phyloP scores from a whole-genome alignment of 2,797 vertebrate species.

The Chaenodraco wilsoni region DNA sequence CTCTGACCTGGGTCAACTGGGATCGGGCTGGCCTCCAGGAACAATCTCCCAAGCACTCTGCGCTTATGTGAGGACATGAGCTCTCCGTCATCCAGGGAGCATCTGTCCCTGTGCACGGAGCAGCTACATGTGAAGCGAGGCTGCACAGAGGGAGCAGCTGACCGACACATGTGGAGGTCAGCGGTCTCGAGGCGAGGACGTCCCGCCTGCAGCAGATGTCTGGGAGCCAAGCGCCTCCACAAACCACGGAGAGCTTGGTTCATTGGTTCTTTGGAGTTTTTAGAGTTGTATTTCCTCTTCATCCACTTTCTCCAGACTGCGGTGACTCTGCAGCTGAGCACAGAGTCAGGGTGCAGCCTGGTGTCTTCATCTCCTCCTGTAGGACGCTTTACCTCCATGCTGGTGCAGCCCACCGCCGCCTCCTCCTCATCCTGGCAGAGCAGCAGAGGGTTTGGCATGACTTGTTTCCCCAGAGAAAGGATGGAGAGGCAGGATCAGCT shows the following conservation, averaged over 20 bases:
- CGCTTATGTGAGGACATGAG: background rate
- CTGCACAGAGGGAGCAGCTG: background rate
- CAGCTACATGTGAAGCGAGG: conserved; percentile 3
- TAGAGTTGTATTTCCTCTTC: background rate
- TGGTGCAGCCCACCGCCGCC: background rate
- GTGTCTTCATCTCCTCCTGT: background rate
- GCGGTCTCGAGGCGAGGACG: background rate
- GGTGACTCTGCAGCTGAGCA: background rate
- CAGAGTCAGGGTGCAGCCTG: background rate
- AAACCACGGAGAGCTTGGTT: background rate
- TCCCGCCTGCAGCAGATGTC: conserved; percentile 7
- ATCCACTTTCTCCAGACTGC: conserved; percentile 3
- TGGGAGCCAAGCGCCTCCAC: conserved; percentile 2
- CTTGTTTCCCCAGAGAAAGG: background rate
- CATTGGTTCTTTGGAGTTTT: background rate
- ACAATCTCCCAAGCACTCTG: background rate
- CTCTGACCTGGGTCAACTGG: background rate
- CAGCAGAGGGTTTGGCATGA: background rate
- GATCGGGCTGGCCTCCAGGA: background rate
- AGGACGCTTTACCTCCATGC: background rate
- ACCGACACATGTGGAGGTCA: background rate
- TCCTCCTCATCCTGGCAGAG: background rate
- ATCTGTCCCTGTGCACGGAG: background rate
- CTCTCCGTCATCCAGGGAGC: conserved; percentile 7
- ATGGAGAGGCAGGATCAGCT: background rate